Conservation (phyloP, 2,888 invertebrate species). For the Mactromeris polynyma region DNA sequence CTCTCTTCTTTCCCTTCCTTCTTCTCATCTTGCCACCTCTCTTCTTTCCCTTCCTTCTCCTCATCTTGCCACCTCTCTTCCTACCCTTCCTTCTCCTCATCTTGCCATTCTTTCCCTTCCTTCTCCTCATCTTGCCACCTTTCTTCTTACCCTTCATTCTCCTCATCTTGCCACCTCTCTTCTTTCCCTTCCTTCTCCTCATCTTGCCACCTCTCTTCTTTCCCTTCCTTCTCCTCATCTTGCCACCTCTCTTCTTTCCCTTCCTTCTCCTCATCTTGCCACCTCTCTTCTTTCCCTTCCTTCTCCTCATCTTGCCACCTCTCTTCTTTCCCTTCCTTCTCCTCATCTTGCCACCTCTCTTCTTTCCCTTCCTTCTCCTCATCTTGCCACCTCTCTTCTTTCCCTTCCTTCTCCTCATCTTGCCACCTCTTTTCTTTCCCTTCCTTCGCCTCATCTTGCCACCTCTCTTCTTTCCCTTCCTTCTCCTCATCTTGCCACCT, state of each 20-base stretch:
- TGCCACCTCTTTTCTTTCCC: background rate
- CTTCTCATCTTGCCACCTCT: background rate
- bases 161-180: conserved; percentile 1
- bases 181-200: background rate
- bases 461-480: background rate
- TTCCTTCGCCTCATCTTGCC: background rate
- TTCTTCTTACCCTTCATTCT: background rate
- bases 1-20: conserved; percentile 8
- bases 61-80: background rate
- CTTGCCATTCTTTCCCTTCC: background rate
- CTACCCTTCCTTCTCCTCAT: background rate
- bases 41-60: conserved; percentile 7
- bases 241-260: background rate
- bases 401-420: background rate
- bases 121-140: background rate
- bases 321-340: conserved; percentile 9
- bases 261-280: background rate
- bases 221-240: background rate
- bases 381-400: background rate
- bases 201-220: background rate
- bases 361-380: conserved; percentile 2
- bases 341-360: background rate
- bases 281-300: background rate
- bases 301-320: background rate
- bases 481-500: background rate